phyloP scores from a whole-genome alignment of 2,888 invertebrate genomes.

The Agelastica alni region DNA sequence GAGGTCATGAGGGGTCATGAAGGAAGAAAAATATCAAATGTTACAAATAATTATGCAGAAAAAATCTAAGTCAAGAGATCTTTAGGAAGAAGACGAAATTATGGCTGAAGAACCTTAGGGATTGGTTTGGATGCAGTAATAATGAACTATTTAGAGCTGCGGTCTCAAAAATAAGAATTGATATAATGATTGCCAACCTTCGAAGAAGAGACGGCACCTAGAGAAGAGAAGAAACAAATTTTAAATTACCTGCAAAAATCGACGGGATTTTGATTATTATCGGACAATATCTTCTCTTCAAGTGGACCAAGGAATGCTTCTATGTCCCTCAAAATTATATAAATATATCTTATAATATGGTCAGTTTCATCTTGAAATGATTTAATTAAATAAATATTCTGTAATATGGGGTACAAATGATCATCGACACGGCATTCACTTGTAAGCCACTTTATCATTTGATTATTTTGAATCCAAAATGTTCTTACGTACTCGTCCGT shows the following conservation, averaged over 20 bases:
- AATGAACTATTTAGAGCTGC: too few species aligned
- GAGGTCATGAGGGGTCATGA: too few species aligned
- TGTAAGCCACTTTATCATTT: conserved; percentile 7
- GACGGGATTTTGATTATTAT: not conserved
- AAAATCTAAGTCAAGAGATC: too few species aligned
- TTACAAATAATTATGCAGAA: too few species aligned
- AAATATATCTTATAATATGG: conserved; percentile 1
- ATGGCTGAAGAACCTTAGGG: too few species aligned
- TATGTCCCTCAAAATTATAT: not conserved
- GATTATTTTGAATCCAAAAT: conserved; percentile 7
- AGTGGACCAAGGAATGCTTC: not conserved
- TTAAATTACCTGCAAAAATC: conserved; percentile 2
- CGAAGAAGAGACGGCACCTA: too few species aligned
- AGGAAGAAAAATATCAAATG: too few species aligned
- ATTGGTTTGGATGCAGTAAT: too few species aligned
- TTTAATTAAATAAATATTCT: not conserved
- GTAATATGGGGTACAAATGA: not conserved
- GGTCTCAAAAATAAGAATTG: too few species aligned
- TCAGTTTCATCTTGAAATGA: conserved; percentile 8
- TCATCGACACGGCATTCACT: not conserved
- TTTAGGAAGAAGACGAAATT: too few species aligned
- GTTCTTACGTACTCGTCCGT: conserved; percentile 8
- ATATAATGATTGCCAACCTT: too few species aligned
- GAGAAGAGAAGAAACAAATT: too few species aligned
- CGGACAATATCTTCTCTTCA: not conserved